Percentiles rank a stretch among this genome's conserved stretches.
phyloP scores from a whole-genome alignment of 2,797 vertebrate genomes.

The Poeciliopsis gracilis region DNA sequence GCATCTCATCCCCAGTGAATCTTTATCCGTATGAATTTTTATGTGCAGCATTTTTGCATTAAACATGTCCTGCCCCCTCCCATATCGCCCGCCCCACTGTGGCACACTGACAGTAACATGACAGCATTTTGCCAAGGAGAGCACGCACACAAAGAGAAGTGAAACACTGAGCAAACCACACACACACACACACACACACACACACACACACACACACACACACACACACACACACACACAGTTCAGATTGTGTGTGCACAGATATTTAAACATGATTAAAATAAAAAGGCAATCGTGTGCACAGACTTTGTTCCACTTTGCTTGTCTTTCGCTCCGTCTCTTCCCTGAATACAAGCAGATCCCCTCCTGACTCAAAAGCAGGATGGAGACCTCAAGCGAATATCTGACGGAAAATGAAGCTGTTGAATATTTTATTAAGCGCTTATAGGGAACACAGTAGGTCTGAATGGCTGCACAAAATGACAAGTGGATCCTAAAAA shows the following conservation, averaged over 20 bases:
- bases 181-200: conserved; percentile 11
- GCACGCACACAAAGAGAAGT: conserved; percentile 5
- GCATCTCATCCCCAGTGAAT: conserved; percentile 35
- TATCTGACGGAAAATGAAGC: conserved; percentile 41
- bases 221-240: conserved; percentile 11
- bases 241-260: conserved; percentile 35
- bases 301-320: conserved; percentile 15
- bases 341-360: conserved; percentile 41
- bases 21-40: conserved; percentile 54
- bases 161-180: conserved; percentile 9
- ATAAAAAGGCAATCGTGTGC: neutral
- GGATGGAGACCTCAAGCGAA: conserved; percentile 34
- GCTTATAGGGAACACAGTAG: conserved; percentile 49
- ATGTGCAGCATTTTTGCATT: conserved; percentile 57
- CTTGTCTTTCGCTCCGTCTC: conserved; percentile 17
- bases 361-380: conserved; percentile 21
- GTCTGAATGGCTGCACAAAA: conserved; percentile 25
- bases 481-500: conserved; percentile 21
- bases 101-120: conserved; percentile 56
- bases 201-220: conserved; percentile 3
- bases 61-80: conserved; percentile 24
- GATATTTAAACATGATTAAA: conserved; percentile 16
- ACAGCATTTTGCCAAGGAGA: conserved; percentile 51
- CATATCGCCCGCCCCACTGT: conserved; percentile 26
- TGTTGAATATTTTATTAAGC: conserved; percentile 69